These are phyloP conservation scores for Rutpela maculata DNA, from an alignment of 2,888 invertebrate species.

Conservation along the genomic window DNA sequence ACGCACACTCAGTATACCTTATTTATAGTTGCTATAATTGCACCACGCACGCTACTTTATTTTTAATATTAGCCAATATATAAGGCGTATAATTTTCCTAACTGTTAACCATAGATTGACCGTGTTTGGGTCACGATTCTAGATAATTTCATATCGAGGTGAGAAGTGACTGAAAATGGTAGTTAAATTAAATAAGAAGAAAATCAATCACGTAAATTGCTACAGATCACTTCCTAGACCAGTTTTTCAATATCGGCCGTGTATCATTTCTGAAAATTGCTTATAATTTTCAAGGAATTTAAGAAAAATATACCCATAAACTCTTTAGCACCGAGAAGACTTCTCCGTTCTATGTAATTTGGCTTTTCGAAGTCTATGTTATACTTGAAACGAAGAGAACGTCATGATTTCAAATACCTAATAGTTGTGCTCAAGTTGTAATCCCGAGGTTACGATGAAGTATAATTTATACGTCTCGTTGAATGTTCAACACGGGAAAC, in stretches of 20 bases:
- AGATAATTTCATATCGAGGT: slow-evolving; percentile 37
- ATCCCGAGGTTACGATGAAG: neutral
- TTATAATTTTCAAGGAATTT: slow-evolving; percentile 47
- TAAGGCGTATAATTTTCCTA: slow-evolving; percentile 42
- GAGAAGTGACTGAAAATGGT: slow-evolving; percentile 41
- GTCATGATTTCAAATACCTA: neutral
- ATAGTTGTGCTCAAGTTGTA: neutral
- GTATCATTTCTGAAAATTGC: slow-evolving; percentile 48
- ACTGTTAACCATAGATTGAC: slow-evolving; percentile 25
- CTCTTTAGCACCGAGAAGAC: slow-evolving; percentile 22
- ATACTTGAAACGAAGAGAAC: neutral
- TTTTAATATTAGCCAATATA: neutral
- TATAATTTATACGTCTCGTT: slow-evolving; percentile 2
- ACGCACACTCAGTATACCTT: neutral
- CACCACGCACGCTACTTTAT: neutral
- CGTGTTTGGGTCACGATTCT: slow-evolving; percentile 42
- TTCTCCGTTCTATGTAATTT: slow-evolving; percentile 44
- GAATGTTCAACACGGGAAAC: neutral
- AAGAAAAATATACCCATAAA: slow-evolving; percentile 40
- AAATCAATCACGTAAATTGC: slow-evolving; percentile 46
- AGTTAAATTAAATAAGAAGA: slow-evolving; percentile 32
- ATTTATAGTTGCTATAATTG: neutral
- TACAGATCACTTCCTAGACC: slow-evolving; percentile 49
- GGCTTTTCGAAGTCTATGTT: slow-evolving; percentile 7
- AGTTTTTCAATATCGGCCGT: slow-evolving; percentile 31